Evolutionary conservation across 2,888 invertebrate species (phyloP), one percentile per base, ranked within the genome.

Genomic region (Epinotia brunnichana): DNA sequence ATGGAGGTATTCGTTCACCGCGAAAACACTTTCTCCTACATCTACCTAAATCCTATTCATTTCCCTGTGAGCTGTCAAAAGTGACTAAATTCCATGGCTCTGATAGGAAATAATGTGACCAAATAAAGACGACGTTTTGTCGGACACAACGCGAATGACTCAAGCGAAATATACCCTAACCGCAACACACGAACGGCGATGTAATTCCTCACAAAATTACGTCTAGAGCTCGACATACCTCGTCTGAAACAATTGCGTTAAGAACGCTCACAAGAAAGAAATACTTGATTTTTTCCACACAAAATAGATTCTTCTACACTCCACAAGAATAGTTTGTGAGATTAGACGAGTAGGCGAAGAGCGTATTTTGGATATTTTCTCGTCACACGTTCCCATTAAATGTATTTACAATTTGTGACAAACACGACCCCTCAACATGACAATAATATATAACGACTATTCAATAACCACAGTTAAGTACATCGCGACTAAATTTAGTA

Each of bases 401-500:
- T 54, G 13, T 29, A 17, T 67, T 54, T 60, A 61, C 39, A 68
- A 39, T 67, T 66, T 62, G 67, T 56, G 61, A 62, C 53, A 60
- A 66, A 57, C 10, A 51, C 48, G 60, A 29, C 35, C 54, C 7
- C 15, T 60, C 48, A 67, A 60, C 44, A 72, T 61, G 61, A 56
- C n/a, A 54, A 71, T 60, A 68, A 57, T 69, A 53, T 53, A 67
- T 63, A 69, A 53, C 51, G 57, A 69, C 29, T 69, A 57, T 68
- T 51, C 24, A 62, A 56, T 62, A 74, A 69, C 41, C 39, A 39
- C 10, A 17, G 70, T 78, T 82, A 86, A 85, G 83, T 86, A 85
- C 82, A 79, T 81, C 82, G 82, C 80, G 82, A 83, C 80, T 81
- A 84, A 75, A 77, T 70, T 74, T 78, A 77, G 75, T 79, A 75